phyloP scores from a whole-genome alignment of 2,888 invertebrate genomes.

The Mimas tiliae region DNA sequence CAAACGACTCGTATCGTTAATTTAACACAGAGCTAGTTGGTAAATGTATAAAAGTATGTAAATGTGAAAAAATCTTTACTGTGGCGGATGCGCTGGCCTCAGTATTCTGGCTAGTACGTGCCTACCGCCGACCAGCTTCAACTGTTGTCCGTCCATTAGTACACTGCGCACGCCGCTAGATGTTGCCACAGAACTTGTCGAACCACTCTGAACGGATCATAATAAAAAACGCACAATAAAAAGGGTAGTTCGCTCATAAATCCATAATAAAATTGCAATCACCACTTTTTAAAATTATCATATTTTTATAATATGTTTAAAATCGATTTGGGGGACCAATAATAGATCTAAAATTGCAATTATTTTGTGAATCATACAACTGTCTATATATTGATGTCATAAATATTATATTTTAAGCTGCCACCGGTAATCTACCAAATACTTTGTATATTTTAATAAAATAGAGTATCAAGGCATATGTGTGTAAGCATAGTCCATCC shows the following conservation, averaged over 20 bases:
- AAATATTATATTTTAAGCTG: no score
- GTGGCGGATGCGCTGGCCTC: conserved; percentile 69
- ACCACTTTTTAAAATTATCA: neutral
- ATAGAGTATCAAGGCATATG: conserved; percentile 8
- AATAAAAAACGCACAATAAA: neutral
- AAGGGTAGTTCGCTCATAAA: neutral
- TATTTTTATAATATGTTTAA: neutral
- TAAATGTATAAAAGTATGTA: conserved; percentile 16
- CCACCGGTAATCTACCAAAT: no score
- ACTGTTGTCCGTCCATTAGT: conserved; percentile 76
- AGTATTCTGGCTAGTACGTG: conserved; percentile 74
- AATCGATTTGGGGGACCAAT: no score
- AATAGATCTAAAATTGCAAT: neutral
- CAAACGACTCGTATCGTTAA: neutral
- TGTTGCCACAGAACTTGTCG: conserved; percentile 52
- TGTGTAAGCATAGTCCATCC: conserved; percentile 7
- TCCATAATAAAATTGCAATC: no score
- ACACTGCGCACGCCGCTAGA: conserved; percentile 71
- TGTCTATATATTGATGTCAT: no score
- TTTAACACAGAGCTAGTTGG: neutral
- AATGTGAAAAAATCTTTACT: conserved; percentile 34
- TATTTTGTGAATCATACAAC: neutral
- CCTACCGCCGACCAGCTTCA: conserved; percentile 74
- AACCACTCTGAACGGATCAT: conserved; percentile 47
- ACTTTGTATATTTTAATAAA: neutral